Evolutionary conservation across 1,140 invertebrate genomes (phyloP).

Genomic region (Drosophila pruinosa): DNA sequence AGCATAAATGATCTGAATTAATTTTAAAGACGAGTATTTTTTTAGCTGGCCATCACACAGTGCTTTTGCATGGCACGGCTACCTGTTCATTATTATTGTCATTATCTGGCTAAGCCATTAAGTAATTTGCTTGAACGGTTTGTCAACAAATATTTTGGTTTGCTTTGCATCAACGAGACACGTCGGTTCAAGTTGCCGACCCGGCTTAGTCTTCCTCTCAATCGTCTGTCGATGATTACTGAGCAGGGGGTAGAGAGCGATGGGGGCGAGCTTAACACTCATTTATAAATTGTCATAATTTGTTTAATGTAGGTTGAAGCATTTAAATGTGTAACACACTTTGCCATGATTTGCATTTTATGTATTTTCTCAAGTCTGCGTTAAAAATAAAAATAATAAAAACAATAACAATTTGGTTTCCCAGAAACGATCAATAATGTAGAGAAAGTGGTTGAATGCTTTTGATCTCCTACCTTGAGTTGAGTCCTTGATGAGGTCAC

Average conservation of each 20-base stretch:
- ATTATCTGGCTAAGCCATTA: slow-evolving; percentile 58
- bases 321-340: slow-evolving; percentile 68
- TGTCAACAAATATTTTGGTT: slow-evolving; percentile 55
- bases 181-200: slow-evolving; percentile 28
- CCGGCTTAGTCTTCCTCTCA: slow-evolving; percentile 17
- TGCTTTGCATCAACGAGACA: background rate
- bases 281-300: slow-evolving; percentile 69
- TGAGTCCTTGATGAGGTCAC: background rate
- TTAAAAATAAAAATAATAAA: slow-evolving; percentile 55
- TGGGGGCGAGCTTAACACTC: slow-evolving; percentile 30
- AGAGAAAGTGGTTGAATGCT: slow-evolving; percentile 1
- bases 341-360: slow-evolving; percentile 53
- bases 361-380: slow-evolving; percentile 10
- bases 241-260: background rate
- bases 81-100: slow-evolving; percentile 35
- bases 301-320: slow-evolving; percentile 59
- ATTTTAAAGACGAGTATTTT: background rate
- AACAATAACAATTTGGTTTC: slow-evolving; percentile 32
- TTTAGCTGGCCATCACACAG: background rate
- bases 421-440: slow-evolving; percentile 2
- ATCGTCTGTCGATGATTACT: background rate
- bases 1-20: background rate
- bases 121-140: slow-evolving; percentile 57
- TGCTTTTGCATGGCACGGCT: background rate
- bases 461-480: background rate